Percentiles rank a stretch among this genome's conserved stretches.
These are phyloP conservation scores for Hippopotamus amphibius DNA, from an alignment of 2,113 vertebrate species.

Conservation along the genomic window DNA sequence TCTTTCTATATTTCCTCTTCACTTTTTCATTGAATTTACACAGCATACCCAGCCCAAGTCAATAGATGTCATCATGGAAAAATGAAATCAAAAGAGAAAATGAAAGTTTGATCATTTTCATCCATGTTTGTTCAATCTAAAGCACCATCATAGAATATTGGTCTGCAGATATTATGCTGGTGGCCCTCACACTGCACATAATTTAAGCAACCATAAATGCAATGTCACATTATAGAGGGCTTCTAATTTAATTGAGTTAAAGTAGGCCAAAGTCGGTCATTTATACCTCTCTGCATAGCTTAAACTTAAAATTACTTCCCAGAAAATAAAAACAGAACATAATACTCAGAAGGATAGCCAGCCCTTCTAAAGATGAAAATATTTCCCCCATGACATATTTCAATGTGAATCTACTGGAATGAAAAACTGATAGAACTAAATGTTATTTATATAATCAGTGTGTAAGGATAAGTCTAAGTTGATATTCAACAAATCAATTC, in stretches of 20 bases:
- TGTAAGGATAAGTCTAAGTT: neutral
- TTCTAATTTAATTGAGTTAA: conserved; percentile 75
- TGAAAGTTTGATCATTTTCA: conserved; percentile 45
- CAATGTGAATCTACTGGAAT: neutral
- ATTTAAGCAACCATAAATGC: conserved; percentile 58
- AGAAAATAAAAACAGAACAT: conserved; percentile 57
- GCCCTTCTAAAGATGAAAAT: neutral
- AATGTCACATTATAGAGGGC: conserved; percentile 51
- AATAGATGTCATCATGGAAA: conserved; percentile 11
- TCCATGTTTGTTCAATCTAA: conserved; percentile 55
- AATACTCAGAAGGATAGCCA: conserved; percentile 25
- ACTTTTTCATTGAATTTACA: neutral
- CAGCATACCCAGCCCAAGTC: neutral
- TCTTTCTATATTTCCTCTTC: neutral
- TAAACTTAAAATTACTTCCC: conserved; percentile 62
- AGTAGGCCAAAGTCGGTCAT: conserved; percentile 62
- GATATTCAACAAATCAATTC: neutral
- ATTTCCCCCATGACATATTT: neutral
- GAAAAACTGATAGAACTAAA: neutral
- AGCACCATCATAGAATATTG: conserved; percentile 11
- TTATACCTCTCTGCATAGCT: conserved; percentile 56
- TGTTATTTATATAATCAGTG: neutral
- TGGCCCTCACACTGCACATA: conserved; percentile 16
- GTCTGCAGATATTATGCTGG: neutral
- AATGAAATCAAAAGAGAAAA: conserved; percentile 31